A percentile compares a stretch with the other conserved stretches of the same genome.
These are phyloP conservation scores for Aspidoscelis tigris DNA, from an alignment of 2,113 vertebrate species.

Conservation along the genomic window DNA sequence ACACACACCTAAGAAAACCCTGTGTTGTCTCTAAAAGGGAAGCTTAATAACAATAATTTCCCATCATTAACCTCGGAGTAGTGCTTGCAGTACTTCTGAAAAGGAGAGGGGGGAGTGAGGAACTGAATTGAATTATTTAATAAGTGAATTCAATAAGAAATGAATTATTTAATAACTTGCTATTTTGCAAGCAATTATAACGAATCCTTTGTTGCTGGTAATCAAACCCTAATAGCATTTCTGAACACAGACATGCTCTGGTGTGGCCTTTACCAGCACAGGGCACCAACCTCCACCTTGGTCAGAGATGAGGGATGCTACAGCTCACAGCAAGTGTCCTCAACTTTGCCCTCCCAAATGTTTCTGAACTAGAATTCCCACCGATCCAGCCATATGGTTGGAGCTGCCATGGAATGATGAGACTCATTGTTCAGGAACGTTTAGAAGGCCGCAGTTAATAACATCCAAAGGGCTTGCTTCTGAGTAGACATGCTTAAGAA, in stretches of 20 bases:
- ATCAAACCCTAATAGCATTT: neutral
- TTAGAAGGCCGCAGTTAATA: too few relatives aligned
- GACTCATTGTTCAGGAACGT: too few relatives aligned
- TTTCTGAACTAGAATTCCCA: too few relatives aligned
- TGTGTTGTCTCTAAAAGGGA: neutral
- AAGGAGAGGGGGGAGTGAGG: too few relatives aligned
- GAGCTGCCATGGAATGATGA: too few relatives aligned
- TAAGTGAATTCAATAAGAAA: neutral
- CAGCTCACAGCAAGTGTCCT: too few relatives aligned
- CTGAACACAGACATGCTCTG: neutral
- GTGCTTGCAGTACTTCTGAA: neutral
- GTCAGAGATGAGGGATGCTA: too few relatives aligned
- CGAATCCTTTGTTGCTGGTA: neutral
- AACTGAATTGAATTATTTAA: too few relatives aligned
- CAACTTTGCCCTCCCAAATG: too few relatives aligned
- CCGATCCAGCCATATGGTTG: too few relatives aligned
- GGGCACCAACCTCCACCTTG: too few relatives aligned
- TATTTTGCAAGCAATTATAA: neutral
- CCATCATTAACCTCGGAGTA: neutral
- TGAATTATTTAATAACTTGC: neutral
- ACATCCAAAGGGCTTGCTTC: neutral
- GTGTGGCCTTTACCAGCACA: too few relatives aligned
- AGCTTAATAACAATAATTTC: constrained; percentile 4
- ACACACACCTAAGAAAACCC: neutral
- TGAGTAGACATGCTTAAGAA: neutral